phyloP scores from a whole-genome alignment of 2,888 invertebrate genomes.

The Amorpha juglandis region DNA sequence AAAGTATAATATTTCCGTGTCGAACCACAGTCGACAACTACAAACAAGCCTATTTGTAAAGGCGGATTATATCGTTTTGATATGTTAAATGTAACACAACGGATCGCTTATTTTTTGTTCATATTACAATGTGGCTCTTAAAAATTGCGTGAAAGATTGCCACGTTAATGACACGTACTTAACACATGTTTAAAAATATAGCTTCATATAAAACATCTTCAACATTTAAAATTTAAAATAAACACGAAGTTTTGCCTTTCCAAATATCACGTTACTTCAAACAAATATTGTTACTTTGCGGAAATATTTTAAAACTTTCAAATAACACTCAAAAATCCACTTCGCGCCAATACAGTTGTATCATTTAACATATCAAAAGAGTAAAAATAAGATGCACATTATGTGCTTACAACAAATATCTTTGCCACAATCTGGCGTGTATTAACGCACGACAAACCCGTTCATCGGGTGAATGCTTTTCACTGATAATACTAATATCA shows the following conservation, averaged over 20 bases:
- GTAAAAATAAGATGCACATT: constrained; percentile 64
- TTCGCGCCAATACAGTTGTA: constrained; percentile 28
- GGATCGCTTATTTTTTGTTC: constrained; percentile 7
- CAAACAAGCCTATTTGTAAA: constrained; percentile 77
- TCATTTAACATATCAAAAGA: constrained; percentile 68
- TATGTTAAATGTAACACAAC: constrained; percentile 60
- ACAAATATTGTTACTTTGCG: background rate
- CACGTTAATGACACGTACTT: constrained; percentile 4
- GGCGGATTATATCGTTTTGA: constrained; percentile 73
- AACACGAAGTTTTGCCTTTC: background rate
- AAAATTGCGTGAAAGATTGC: background rate
- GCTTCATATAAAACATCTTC: constrained; percentile 7
- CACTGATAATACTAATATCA: constrained; percentile 72
- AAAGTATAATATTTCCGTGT: constrained; percentile 57
- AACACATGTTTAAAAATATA: background rate
- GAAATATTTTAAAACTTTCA: background rate
- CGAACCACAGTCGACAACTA: constrained; percentile 62
- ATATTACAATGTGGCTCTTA: constrained; percentile 26
- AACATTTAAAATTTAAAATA: background rate
- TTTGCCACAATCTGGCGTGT: constrained; percentile 59
- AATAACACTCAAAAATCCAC: constrained; percentile 13
- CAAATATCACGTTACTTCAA: constrained; percentile 7
- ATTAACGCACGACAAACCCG: constrained; percentile 59
- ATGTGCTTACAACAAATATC: constrained; percentile 67
- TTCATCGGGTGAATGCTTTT: constrained; percentile 43